Evolutionary conservation across 2,113 vertebrate species (phyloP).

Genomic region (Carassius auratus): DNA sequence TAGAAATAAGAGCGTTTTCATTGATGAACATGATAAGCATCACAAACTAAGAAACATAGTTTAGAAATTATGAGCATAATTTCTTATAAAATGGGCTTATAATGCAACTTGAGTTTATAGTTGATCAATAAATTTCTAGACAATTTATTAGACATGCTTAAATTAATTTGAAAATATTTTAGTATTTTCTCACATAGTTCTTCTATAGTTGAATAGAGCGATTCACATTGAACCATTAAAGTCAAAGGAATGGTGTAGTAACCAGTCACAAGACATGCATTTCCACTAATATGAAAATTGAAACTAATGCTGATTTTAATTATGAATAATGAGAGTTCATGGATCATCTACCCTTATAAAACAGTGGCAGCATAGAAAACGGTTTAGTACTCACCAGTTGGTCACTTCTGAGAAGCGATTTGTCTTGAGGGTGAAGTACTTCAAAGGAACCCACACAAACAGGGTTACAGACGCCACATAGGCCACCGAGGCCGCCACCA

Average conservation of each 20-base stretch:
- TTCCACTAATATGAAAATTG: not conserved
- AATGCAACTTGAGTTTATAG: not conserved
- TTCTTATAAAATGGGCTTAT: not conserved
- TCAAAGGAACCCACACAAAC: constrained; percentile 84
- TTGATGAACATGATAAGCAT: too few species aligned
- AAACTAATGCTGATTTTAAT: not conserved
- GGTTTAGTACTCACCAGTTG: constrained; percentile 72
- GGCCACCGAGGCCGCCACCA: constrained; percentile 79
- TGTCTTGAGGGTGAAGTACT: constrained; percentile 75
- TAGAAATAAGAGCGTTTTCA: constrained; percentile 29
- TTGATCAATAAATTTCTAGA: not conserved
- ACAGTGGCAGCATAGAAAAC: not conserved
- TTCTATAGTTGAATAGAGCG: not conserved
- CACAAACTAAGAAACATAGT: not conserved
- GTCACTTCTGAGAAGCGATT: constrained; percentile 62
- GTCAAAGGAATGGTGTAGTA: not conserved
- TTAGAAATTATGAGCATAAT: not conserved
- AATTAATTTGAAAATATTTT: not conserved
- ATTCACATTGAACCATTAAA: not conserved
- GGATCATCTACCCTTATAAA: not conserved
- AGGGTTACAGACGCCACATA: constrained; percentile 78
- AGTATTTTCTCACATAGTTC: not conserved
- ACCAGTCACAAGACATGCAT: not conserved
- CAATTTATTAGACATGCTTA: not conserved
- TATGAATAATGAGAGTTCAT: not conserved